Conservation (phyloP, 2,888 invertebrate genomes). For the Antheraea yamamai region DNA sequence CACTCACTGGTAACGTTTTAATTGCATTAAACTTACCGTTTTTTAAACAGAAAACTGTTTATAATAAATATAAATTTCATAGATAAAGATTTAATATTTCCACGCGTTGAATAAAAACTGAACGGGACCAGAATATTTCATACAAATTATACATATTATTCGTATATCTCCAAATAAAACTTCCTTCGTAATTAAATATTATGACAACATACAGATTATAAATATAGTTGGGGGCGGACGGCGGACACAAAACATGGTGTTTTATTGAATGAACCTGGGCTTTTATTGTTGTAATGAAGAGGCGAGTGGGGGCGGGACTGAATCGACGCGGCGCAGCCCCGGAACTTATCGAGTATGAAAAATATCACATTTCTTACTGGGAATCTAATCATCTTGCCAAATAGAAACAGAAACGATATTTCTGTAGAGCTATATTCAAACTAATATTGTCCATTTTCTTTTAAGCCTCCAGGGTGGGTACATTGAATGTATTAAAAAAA, state of each 20-base stretch:
- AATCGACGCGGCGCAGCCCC: neutral
- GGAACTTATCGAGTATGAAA: neutral
- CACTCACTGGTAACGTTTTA: neutral
- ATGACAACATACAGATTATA: slow-evolving; percentile 8
- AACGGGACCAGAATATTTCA: neutral
- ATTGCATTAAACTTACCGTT: neutral
- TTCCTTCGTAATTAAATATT: slow-evolving; percentile 15
- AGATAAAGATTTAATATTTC: neutral
- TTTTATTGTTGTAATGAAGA: slow-evolving; percentile 15
- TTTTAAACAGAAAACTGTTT: neutral
- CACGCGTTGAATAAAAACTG: neutral
- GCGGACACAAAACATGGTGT: slow-evolving; percentile 9
- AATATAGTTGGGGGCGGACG: slow-evolving; percentile 16
- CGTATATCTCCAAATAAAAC: neutral
- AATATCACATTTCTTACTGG: neutral
- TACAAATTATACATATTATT: neutral
- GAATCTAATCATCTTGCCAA: neutral
- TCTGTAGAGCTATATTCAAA: neutral
- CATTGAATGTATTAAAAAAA: no score
- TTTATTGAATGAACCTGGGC: slow-evolving; percentile 11
- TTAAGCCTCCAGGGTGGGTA: no score
- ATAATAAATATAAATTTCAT: neutral
- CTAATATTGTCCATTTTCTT: neutral
- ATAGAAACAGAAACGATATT: neutral
- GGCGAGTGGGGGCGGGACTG: slow-evolving; percentile 16